Conservation (phyloP, 2,113 vertebrate species). For the Etia nguti region DNA sequence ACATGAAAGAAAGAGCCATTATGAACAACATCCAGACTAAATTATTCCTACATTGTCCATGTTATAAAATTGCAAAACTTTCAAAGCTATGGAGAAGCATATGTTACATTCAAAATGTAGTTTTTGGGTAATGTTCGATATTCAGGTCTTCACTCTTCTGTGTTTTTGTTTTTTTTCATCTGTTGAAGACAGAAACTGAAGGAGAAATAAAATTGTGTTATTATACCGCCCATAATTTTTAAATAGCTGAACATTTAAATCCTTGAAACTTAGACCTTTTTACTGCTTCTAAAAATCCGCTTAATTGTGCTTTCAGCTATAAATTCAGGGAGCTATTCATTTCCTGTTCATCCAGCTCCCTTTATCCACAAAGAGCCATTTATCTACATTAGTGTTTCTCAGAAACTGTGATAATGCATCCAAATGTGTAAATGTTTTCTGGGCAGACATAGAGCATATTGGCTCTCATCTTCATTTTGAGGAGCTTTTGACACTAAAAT, state of each 20-base stretch:
- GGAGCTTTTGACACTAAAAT: slow-evolving; percentile 8
- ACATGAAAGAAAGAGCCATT: not conserved
- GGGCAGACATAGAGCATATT: slow-evolving; percentile 7
- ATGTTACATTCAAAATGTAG: not conserved
- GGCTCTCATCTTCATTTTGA: slow-evolving; percentile 29
- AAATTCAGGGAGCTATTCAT: not conserved
- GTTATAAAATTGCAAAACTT: not conserved
- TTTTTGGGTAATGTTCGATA: not conserved
- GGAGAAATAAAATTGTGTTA: not conserved
- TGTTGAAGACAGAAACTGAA: not conserved
- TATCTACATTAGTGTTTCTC: not conserved
- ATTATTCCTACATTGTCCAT: not conserved
- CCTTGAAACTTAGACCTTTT: not conserved
- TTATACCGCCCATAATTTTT: not conserved
- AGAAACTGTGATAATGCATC: slow-evolving; percentile 3
- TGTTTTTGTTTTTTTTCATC: too few relatives aligned
- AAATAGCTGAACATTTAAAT: not conserved
- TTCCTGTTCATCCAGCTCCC: not conserved
- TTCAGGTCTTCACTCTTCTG: not conserved
- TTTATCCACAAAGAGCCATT: not conserved
- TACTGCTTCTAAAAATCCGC: not conserved
- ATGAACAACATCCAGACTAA: not conserved
- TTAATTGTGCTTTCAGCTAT: not conserved
- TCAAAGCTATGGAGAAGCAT: not conserved
- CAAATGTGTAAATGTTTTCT: slow-evolving; percentile 34